Percentiles rank a stretch among this genome's conserved stretches.
These are phyloP conservation scores for Quadriops clusia DNA, from an alignment of 2,888 invertebrate genomes.

Conservation along the genomic window DNA sequence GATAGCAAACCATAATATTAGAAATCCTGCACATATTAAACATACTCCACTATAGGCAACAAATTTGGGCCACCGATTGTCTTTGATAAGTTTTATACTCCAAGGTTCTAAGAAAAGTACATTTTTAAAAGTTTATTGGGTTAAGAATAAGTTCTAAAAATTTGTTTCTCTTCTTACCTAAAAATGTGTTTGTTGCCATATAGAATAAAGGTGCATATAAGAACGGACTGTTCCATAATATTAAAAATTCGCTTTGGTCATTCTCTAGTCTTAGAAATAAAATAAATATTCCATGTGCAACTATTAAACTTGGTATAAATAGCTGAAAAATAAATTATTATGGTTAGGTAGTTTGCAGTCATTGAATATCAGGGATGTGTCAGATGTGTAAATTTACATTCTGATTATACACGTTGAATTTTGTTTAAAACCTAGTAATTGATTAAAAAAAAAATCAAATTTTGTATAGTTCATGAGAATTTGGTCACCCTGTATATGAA, in stretches of 20 bases:
- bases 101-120: conserved; percentile 41
- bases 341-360: not conserved
- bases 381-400: no score
- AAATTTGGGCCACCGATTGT: conserved; percentile 47
- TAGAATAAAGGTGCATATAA: conserved; percentile 49
- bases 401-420: no score
- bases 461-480: no score
- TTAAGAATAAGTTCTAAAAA: not conserved
- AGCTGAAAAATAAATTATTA: conserved; percentile 34
- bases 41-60: conserved; percentile 46
- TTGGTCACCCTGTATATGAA: no score
- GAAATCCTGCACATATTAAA: conserved; percentile 45
- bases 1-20: conserved; percentile 38
- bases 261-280: conserved; percentile 41
- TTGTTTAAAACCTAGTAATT: no score
- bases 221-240: conserved; percentile 48
- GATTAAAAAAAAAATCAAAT: no score
- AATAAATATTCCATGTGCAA: conserved; percentile 44
- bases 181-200: conserved; percentile 43
- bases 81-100: conserved; percentile 43
- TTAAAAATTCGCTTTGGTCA: conserved; percentile 34
- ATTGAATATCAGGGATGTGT: no score
- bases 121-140: conserved; percentile 1
- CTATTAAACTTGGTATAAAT: conserved; percentile 44
- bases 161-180: conserved; percentile 28